Base-by-base conservation (phyloP, 2,888 invertebrate species). In the Labia minor region DNA sequence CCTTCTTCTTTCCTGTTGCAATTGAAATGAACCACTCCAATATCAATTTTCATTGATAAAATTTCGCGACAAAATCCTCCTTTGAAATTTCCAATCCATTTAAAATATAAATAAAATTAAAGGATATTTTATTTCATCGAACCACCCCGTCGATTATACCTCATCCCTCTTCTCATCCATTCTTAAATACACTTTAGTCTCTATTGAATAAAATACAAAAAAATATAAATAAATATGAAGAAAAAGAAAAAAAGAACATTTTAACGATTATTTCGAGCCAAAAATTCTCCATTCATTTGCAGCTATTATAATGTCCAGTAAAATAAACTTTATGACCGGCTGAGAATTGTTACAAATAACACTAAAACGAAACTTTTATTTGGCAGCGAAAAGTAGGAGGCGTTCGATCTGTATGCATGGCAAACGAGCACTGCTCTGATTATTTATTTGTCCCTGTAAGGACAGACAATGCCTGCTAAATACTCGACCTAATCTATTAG, bases 401-500 rank as follows among this genome's bases (percentile, higher is more conserved):
- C 16, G 2, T 49, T 11, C 8, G 14, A 49, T 49, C 49, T 49
- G 49, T 49, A 49, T 49, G 49, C 49, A 49, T 49, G 2, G 49
- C 49, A 49, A 49, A 49, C 49, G 49, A 49, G 49, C 49, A 4
- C 49, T 11, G 49, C 16, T 16, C 16, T 49, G 49, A 49, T 49
- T 49, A 49, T 49, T 49, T 49, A 49, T 49, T 49, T 49, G 49
- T 49, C 49, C 49, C 16, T 16, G 6, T 49, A 49, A 49, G 49
- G 49, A 49, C 49, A 49, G 49, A 49, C 49, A 49, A 49, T 49
- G 49, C 49, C n/a, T 14, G 16, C 49, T 49, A 49, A 49, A 49
- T 49, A 49, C 49, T 49, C 49, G 49, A 49, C n/a, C 49, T 49
- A 49, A 49, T 49, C 49, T 49, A 49, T 49, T 49, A 49, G 49